Percentiles rank a stretch among this genome's conserved stretches.
Conservation (phyloP, 2,113 vertebrate genomes). For the Dipodomys ordii region DNA sequence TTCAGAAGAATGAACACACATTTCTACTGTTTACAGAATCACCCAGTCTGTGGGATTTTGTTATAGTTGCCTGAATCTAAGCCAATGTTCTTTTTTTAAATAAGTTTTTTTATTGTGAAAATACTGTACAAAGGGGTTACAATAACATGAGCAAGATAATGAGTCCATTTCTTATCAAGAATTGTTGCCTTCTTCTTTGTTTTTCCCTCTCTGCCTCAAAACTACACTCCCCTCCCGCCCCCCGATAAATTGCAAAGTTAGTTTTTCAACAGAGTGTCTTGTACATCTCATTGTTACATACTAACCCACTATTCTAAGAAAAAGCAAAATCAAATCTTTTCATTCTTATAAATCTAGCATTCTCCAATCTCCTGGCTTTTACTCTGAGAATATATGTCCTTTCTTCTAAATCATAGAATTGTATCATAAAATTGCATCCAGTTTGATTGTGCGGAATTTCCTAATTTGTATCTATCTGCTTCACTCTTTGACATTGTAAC, state of each 20-base stretch:
- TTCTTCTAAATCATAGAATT: not conserved
- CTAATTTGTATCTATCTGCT: not conserved
- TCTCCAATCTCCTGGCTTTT: constrained; percentile 8
- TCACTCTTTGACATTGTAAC: not conserved
- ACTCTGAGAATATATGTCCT: not conserved
- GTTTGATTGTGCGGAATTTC: not conserved
- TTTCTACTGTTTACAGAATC: not conserved
- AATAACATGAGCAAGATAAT: no score
- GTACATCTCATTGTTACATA: no score
- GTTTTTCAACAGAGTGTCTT: no score
- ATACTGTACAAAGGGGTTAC: no score
- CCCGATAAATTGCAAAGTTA: no score
- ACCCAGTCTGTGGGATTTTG: not conserved
- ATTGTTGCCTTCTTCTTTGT: no score
- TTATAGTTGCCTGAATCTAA: not conserved
- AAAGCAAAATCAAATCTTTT: not conserved
- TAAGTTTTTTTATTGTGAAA: no score
- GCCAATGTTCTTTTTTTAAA: no score
- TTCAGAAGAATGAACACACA: not conserved
- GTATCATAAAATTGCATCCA: not conserved
- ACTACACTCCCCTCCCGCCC: no score
- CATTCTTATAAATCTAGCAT: not conserved
- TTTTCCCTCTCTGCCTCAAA: no score
- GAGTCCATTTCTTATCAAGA: no score
- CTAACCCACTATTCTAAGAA: not conserved